Evolutionary conservation across 2,113 vertebrate genomes (phyloP).

Genomic region (Baryphthengus martii): DNA sequence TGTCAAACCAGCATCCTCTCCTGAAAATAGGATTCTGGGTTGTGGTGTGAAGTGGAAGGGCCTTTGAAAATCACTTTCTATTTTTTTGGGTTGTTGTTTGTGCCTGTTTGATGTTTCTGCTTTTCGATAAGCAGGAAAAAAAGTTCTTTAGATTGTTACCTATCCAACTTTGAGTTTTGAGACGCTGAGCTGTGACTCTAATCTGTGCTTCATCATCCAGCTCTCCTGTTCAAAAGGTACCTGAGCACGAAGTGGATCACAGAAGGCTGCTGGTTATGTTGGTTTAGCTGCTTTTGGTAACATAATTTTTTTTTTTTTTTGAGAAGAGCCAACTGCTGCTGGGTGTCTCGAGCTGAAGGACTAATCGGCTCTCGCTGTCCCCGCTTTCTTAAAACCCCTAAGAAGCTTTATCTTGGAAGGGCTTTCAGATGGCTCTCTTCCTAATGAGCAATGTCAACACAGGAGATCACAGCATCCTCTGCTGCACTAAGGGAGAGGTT

Average conservation of each 20-base stretch:
- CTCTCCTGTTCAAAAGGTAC: neutral
- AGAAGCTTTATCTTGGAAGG: neutral
- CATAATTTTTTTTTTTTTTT: too few relatives aligned
- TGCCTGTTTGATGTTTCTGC: neutral
- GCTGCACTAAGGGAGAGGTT: neutral
- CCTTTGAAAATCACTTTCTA: neutral
- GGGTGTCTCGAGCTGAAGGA: neutral
- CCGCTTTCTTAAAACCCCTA: neutral
- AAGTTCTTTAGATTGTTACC: neutral
- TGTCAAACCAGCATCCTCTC: fast-evolving
- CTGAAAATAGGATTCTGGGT: neutral
- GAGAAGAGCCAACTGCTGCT: too few relatives aligned
- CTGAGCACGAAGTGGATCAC: neutral
- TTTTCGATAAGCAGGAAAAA: neutral
- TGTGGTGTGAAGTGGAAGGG: neutral
- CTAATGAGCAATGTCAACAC: conserved; percentile 4
- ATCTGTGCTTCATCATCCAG: neutral
- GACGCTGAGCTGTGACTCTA: neutral
- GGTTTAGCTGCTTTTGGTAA: neutral
- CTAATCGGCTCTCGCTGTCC: neutral
- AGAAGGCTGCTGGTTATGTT: neutral
- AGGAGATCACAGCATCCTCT: neutral
- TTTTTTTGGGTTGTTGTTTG: too few relatives aligned
- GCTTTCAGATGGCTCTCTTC: neutral
- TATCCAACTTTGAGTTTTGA: neutral